phyloP scores from a whole-genome alignment of 2,797 vertebrate genomes.

The Ctenopoma multispine region DNA sequence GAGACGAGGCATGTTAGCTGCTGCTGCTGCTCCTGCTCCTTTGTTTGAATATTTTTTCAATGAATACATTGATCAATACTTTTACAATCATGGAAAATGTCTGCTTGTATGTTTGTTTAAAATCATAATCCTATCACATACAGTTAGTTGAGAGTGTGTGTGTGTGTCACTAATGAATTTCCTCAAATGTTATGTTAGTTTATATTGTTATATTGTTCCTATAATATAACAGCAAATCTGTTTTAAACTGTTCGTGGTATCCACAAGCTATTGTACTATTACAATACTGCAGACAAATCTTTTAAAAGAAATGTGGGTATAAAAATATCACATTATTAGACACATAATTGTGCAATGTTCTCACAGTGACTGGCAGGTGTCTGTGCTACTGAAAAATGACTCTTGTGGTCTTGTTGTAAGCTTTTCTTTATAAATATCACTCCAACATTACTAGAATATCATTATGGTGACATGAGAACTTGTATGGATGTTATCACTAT shows the following conservation, averaged over 20 bases:
- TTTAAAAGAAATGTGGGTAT: not conserved
- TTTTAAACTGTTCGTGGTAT: not conserved
- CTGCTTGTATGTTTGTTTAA: not conserved
- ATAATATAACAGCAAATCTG: not conserved
- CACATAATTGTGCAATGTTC: not conserved
- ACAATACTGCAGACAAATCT: not conserved
- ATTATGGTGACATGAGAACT: not conserved
- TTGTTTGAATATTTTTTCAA: slow-evolving; percentile 46
- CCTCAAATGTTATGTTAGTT: not conserved
- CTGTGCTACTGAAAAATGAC: not conserved
- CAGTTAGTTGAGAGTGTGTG: no score
- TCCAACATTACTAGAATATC: not conserved
- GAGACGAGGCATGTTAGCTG: slow-evolving; percentile 40
- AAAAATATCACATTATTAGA: not conserved
- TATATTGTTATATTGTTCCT: not conserved
- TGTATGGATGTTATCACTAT: not conserved
- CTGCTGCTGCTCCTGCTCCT: slow-evolving; percentile 24
- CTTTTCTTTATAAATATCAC: slow-evolving; percentile 1
- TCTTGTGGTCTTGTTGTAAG: not conserved
- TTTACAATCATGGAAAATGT: no score
- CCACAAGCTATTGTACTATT: not conserved
- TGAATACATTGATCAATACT: slow-evolving; percentile 19
- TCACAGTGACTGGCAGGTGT: not conserved
- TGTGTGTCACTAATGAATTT: not conserved
- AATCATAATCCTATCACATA: no score